Evolutionary conservation across 2,888 invertebrate genomes (phyloP).

Genomic region (Drosophila infuscata): DNA sequence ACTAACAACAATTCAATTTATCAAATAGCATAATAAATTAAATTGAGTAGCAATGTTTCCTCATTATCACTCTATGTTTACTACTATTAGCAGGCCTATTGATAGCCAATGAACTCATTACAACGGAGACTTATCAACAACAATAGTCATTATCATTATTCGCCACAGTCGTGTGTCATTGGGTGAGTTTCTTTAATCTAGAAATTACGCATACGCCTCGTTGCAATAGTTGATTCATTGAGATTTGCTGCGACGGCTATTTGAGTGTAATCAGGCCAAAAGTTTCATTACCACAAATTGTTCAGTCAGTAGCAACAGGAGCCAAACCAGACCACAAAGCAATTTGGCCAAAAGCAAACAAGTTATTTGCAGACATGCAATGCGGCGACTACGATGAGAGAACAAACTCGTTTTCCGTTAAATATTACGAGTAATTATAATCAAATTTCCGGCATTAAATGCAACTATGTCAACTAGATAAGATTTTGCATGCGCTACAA

Average conservation of each 20-base stretch:
- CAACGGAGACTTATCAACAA: conserved; percentile 46
- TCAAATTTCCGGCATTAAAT: conserved; percentile 69
- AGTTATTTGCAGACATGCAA: conserved; percentile 42
- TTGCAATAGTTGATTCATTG: conserved; percentile 29
- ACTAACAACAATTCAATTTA: not conserved
- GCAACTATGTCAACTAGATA: conserved; percentile 76
- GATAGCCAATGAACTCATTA: conserved; percentile 52
- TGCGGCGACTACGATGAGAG: conserved; percentile 10
- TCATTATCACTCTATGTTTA: conserved; percentile 10
- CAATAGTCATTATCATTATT: conserved; percentile 29
- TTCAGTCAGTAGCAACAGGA: conserved; percentile 43
- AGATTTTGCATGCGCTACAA: conserved; percentile 58
- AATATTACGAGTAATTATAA: conserved; percentile 64
- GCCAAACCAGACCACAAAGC: conserved; percentile 23
- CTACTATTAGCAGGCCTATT: conserved; percentile 13
- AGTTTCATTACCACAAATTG: conserved; percentile 39
- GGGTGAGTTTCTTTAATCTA: conserved; percentile 8
- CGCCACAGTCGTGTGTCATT: not conserved
- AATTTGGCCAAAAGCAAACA: conserved; percentile 59
- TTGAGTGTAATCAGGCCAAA: conserved; percentile 23
- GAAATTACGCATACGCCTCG: conserved; percentile 54
- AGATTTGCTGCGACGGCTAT: not conserved
- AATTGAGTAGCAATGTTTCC: conserved; percentile 14
- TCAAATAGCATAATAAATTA: conserved; percentile 15
- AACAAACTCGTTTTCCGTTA: conserved; percentile 66